Evolutionary conservation across 2,113 vertebrate genomes (phyloP), one percentile per base, ranked within the genome.

Genomic region (Argyrosomus japonicus): DNA sequence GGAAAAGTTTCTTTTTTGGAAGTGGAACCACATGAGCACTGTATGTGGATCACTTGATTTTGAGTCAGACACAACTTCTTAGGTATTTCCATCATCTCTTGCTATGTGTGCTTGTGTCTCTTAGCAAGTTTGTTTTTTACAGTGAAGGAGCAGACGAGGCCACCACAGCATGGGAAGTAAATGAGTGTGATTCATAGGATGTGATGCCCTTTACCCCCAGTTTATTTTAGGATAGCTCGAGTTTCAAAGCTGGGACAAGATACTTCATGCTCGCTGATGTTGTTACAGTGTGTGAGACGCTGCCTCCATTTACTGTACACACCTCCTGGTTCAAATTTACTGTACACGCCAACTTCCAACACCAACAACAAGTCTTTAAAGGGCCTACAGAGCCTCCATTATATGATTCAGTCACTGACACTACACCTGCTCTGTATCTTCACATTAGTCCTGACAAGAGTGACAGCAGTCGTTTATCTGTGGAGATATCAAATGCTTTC

Each of bases 221-320:
- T 91, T 93, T 94, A 94, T 94, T 93, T 93, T 91, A 21, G 89
- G 89, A 87, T 15, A 29, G 87, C 89, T 95, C 92, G 17, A 71
- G 88, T 95, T 94, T 91, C 93, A 78, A 73, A 64, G 89, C 82
- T 61, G 91, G 87, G 92, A 91, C 68, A 77, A 61, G 77, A 54
- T 47, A 23, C 79, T 57, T 61, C 76, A 36, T 64, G 65, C 71
- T 69, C 23, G 27, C 60, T 19, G 77, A 56, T 83, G 74, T 50
- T 73, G 72, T 88, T 79, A 70, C 25, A 25, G 60, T 29, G 43
- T 70, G 45, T 29, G 17, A 68, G 83, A 76, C 67, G 19, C 32
- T n/a, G 43, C 60, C 51, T 63, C 10, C 8, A 2, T 63, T 65
- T 76, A 77, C 82, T 75, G 85, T 82, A n/a, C 43, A 14, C 36